Evolutionary conservation across 2,888 invertebrate species (phyloP).

Genomic region (Diarsia mendica): DNA sequence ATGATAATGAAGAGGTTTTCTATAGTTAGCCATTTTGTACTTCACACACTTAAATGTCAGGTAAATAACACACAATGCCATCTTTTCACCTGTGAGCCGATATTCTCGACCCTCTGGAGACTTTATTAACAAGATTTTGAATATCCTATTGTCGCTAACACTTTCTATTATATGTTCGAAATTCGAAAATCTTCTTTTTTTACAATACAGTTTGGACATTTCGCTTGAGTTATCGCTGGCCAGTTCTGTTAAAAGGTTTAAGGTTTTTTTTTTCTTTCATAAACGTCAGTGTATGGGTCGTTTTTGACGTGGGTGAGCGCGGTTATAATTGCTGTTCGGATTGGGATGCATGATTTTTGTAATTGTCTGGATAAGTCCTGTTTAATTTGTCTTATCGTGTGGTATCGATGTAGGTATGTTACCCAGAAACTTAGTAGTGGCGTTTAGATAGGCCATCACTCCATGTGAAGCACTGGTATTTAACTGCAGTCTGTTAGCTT

Average conservation of each 20-base stretch:
- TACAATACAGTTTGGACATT: conserved; percentile 86
- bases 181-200: conserved; percentile 80
- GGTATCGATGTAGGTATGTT: not conserved
- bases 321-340: conserved; percentile 86
- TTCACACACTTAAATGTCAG: conserved; percentile 34
- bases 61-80: conserved; percentile 52
- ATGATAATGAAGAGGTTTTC: conserved; percentile 8
- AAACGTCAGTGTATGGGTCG: conserved; percentile 85
- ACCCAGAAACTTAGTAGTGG: not conserved
- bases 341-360: conserved; percentile 41
- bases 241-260: conserved; percentile 89
- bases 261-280: conserved; percentile 82
- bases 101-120: conserved; percentile 74
- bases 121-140: conserved; percentile 90
- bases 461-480: too few species aligned
- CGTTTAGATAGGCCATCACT: not conserved
- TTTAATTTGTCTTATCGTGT: not conserved
- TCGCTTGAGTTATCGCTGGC: conserved; percentile 90
- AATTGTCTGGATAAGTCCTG: conserved; percentile 57
- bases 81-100: conserved; percentile 59
- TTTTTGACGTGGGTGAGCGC: conserved; percentile 89
- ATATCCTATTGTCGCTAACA: conserved; percentile 90
- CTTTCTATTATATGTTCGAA: conserved; percentile 89
- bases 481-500: not conserved
- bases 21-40: conserved; percentile 38